Conservation (phyloP, 2,888 invertebrate genomes). For the Ochlodes sylvanus region DNA sequence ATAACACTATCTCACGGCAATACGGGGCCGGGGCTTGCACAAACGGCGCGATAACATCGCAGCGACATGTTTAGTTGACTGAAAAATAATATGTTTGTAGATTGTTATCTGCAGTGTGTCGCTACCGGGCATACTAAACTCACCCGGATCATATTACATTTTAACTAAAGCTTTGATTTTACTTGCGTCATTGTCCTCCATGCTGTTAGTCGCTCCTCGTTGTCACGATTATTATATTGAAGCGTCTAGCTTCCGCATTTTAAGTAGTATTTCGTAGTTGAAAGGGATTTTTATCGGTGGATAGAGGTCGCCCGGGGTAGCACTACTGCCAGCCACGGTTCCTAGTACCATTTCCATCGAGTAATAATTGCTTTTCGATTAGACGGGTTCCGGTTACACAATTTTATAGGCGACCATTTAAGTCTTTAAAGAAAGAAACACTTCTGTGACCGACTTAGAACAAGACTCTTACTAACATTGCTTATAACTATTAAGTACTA, state of each 20-base stretch:
- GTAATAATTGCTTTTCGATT: too few relatives aligned
- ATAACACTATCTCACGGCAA: conserved; percentile 57
- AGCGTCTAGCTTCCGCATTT: not conserved
- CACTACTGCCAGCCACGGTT: too few relatives aligned
- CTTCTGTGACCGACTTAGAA: too few relatives aligned
- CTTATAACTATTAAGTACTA: too few relatives aligned
- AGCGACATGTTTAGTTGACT: conserved; percentile 67
- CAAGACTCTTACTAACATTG: too few relatives aligned
- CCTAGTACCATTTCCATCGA: not conserved
- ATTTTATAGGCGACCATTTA: too few relatives aligned
- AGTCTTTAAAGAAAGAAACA: too few relatives aligned
- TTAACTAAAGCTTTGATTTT: conserved; percentile 34
- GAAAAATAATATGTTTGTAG: conserved; percentile 80
- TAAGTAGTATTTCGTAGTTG: not conserved
- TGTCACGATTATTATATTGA: not conserved
- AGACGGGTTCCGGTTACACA: too few relatives aligned
- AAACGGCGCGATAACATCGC: conserved; percentile 57
- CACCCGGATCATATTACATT: conserved; percentile 58
- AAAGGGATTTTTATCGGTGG: not conserved
- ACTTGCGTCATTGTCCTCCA: conserved; percentile 12
- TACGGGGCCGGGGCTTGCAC: conserved; percentile 53
- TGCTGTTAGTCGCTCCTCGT: conserved; percentile 24
- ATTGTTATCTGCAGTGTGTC: conserved; percentile 61
- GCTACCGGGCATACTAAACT: conserved; percentile 54
- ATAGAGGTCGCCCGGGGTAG: too few relatives aligned